Conservation (phyloP, 2,797 vertebrate genomes). For the Manis pentadactyla region DNA sequence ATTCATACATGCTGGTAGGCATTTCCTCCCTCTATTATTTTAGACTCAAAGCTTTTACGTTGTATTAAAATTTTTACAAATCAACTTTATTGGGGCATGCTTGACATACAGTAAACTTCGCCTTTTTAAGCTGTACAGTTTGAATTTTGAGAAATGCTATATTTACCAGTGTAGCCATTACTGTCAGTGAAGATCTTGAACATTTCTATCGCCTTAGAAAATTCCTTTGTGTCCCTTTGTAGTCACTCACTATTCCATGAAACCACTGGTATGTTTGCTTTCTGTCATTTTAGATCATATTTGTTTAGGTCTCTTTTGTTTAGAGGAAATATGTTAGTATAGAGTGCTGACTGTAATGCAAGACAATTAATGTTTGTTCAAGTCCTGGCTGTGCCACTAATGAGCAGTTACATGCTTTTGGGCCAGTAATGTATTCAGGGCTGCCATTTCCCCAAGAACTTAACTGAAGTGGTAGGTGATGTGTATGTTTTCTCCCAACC, state of each 20-base stretch:
- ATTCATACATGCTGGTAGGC: neutral
- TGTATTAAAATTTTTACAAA: neutral
- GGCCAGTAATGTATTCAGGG: neutral
- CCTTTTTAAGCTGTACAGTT: constrained; percentile 6
- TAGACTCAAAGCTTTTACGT: neutral
- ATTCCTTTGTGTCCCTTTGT: neutral
- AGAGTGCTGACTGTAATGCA: neutral
- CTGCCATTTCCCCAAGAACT: neutral
- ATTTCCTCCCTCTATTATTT: neutral
- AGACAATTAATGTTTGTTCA: neutral
- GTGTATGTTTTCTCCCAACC: neutral
- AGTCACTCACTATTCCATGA: neutral
- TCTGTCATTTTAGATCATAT: neutral
- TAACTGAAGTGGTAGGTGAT: neutral
- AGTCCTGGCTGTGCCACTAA: neutral
- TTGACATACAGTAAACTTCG: neutral
- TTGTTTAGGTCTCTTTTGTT: neutral
- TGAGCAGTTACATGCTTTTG: neutral
- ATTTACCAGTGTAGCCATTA: neutral
- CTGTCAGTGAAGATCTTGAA: neutral
- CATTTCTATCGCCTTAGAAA: neutral
- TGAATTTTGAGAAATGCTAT: neutral
- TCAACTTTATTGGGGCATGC: neutral
- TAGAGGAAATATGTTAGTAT: neutral
- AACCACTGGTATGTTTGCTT: neutral